Base-by-base conservation (phyloP, 2,888 invertebrate species). In the Seladonia tumulorum region DNA sequence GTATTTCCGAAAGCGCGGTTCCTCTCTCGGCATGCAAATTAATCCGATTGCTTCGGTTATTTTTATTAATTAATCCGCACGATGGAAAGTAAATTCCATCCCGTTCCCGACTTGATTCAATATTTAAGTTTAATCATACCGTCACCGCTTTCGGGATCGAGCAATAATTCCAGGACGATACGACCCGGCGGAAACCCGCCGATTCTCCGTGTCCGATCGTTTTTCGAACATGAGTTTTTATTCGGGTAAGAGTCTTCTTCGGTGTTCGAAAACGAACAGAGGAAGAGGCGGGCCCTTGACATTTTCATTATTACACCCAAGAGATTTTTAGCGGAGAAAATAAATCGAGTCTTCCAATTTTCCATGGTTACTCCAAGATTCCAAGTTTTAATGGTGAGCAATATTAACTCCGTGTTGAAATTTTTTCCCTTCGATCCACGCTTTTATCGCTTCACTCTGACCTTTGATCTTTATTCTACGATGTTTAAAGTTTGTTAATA, bases 111-210 rank as follows among this genome's bases (percentile, higher is more conserved):
- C 90, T 88, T 80, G 89, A 89, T 90, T 90, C 85, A 90, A 90
- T 89, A 89, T 89, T 90, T 90, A 89, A 90, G 89, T 90, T 87
- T 89, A 89, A 90, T 90, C 90, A 82, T 83, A 79, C 75, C 71
- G 82, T 82, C 76, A 79, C 82, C 73, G 77, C 74, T 83, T 87
- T 76, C 79, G 82, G 57, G 57, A 57, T 70, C 80, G 87, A 72
- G 76, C 81, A 76, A 83, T 79, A 83, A 81, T 85, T 81, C 70
- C 78, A 68, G 18, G 68, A 39, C 76, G 73, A 73, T 71, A 79
- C 53, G 18, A 5, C 4, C 42, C n/a, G 74, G 76, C 42, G 42
- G 39, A 77, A 76, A 66, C n/a, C 60, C 63, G 71, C 2, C 60
- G 70, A 79, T 80, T 47, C 57, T 57, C n/a, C 66, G 75, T 66